These are phyloP conservation scores for Agrochola circellaris DNA, from an alignment of 2,888 invertebrate species.

Conservation along the genomic window DNA sequence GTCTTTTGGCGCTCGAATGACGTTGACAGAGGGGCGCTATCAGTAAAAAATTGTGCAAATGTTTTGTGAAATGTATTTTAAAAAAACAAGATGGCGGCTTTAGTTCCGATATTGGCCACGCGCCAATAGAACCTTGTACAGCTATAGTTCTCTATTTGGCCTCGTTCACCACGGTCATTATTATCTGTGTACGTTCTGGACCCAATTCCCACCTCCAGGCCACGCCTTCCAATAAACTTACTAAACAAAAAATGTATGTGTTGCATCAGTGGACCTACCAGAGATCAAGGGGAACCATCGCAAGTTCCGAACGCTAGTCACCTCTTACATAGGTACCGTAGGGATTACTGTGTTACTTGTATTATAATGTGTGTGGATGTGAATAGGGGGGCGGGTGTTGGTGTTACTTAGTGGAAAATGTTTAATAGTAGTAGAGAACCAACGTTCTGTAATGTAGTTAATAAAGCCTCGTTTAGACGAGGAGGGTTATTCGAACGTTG, in stretches of 20 bases:
- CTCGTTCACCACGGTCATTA: background rate
- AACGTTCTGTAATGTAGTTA: background rate
- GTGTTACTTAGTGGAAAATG: constrained; percentile 35
- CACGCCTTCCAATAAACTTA: constrained; percentile 25
- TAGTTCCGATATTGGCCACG: background rate
- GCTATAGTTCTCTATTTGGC: background rate
- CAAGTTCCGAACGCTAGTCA: constrained; percentile 99
- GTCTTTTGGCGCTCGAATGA: background rate
- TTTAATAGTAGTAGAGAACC: background rate
- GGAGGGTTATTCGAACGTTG: background rate
- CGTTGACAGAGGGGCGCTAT: background rate
- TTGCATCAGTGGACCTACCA: constrained; percentile 97
- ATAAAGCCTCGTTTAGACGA: background rate
- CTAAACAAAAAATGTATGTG: constrained; percentile 60
- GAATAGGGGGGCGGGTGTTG: constrained; percentile 68
- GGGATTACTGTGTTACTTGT: constrained; percentile 70
- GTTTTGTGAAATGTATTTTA: background rate
- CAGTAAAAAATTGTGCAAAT: background rate
- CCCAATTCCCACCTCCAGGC: constrained; percentile 36
- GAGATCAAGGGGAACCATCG: constrained; percentile 99
- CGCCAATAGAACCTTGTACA: background rate
- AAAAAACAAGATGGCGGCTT: background rate
- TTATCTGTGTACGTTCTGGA: background rate
- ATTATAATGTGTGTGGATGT: constrained; percentile 66
- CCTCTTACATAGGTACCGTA: constrained; percentile 99